phyloP scores from a whole-genome alignment of 1,140 invertebrate species.

The Sycophila sp. region DNA sequence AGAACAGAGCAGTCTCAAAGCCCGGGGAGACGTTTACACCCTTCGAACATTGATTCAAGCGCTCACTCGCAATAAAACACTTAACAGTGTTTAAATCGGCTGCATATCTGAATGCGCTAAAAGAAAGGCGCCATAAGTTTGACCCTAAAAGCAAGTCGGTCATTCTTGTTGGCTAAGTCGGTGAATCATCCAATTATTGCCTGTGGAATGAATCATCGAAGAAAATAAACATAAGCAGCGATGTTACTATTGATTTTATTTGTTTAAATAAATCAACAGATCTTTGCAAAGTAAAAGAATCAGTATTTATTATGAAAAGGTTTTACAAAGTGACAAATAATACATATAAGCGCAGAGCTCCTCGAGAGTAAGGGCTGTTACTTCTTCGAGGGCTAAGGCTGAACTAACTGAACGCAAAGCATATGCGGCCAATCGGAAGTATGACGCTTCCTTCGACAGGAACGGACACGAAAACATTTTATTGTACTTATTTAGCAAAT shows the following conservation, averaged over 20 bases:
- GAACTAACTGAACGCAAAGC: too few species aligned
- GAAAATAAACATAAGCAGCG: slow-evolving; percentile 25
- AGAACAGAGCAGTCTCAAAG: not conserved
- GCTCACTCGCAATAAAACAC: not conserved
- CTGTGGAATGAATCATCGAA: slow-evolving; percentile 34
- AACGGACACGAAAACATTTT: too few species aligned
- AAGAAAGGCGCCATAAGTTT: not conserved
- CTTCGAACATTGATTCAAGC: not conserved
- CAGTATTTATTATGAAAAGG: too few species aligned
- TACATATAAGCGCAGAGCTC: too few species aligned
- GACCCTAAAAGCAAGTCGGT: not conserved
- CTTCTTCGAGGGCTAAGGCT: too few species aligned
- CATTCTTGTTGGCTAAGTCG: slow-evolving; percentile 10
- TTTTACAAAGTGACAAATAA: too few species aligned
- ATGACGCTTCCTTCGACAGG: too few species aligned
- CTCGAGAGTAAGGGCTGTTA: too few species aligned
- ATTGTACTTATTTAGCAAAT: too few species aligned
- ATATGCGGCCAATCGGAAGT: too few species aligned
- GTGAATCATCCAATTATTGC: slow-evolving; percentile 45
- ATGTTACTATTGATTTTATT: not conserved
- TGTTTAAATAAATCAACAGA: too few species aligned
- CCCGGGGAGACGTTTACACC: not conserved
- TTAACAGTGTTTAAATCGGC: not conserved
- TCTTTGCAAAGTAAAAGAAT: too few species aligned
- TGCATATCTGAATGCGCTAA: not conserved